Base-by-base conservation (phyloP, 2,113 vertebrate genomes). In the Chloebia gouldiae region DNA sequence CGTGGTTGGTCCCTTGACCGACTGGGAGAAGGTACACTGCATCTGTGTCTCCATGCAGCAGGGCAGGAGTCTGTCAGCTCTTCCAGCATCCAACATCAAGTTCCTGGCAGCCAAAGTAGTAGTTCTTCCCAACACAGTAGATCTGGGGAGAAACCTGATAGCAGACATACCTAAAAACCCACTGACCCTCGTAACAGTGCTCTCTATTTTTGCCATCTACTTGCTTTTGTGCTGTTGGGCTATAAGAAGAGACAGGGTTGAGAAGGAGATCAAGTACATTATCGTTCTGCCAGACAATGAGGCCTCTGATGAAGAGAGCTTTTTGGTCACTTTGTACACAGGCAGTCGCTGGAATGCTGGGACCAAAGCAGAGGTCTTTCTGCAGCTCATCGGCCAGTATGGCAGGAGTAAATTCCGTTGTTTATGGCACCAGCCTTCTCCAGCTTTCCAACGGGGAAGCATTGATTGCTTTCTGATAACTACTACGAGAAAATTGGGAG, bases 251-350 rank as follows among this genome's bases (percentile, higher is more conserved):
- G 97, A 98, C 22, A 88, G 68, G 15, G 50, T 22, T 15, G 98
- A 98, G 51, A 76, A 21, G 54, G 31, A 45, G 22, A 94, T 95
- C 44, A 88, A 84, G 77, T 40, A 92, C 5, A 88, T 95, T 31
- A 86, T 98, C 3, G 24, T 97, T 35, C 93, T 98, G 24, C 94
- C 92, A 3, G 98, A 98, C 53, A 98, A 98, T 0, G 96, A 98
- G 18, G 97, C 97, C 22, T 98, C 96, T 33, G 97, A 98, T 56
- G 27, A 78, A 56, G 56, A 64, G 4, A 97, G 92, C 30, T 98
- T 96, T 87, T 59, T 98, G 47, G 79, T 98, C 60, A 98, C 98
- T 2, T 3, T 98, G 70, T 98, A 98, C 44, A 98, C 98, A 5
- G 98, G 98, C 35, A 98, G 97, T 59, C 96, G 96, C 18, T 89